These are phyloP conservation scores for Chascanopsetta lugubris DNA, from an alignment of 2,113 vertebrate genomes.

Conservation along the genomic window DNA sequence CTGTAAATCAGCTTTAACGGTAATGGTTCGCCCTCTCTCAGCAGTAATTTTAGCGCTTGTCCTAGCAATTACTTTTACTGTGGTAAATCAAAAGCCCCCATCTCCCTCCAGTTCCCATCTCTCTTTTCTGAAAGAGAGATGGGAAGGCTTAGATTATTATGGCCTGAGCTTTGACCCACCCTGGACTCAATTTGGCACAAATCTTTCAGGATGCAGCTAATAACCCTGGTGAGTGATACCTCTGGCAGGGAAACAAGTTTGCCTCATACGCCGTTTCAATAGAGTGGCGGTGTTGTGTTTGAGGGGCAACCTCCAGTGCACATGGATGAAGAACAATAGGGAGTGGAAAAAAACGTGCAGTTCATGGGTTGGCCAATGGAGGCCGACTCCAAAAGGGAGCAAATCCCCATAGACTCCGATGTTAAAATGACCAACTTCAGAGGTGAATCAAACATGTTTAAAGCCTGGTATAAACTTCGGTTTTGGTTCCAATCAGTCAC, in stretches of 20 bases:
- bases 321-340: too few species aligned
- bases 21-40: constrained; percentile 30
- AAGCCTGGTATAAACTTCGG: too few species aligned
- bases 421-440: too few species aligned
- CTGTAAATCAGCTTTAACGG: constrained; percentile 51
- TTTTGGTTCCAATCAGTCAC: too few species aligned
- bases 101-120: constrained; percentile 12
- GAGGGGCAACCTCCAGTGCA: too few species aligned
- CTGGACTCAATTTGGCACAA: constrained; percentile 35
- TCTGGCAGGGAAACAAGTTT: constrained; percentile 34
- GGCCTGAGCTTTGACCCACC: constrained; percentile 27
- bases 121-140: constrained; percentile 51
- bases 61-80: constrained; percentile 33
- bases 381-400: too few species aligned
- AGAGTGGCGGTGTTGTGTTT: neutral
- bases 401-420: too few species aligned
- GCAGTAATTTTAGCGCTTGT: constrained; percentile 39
- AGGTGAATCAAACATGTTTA: too few species aligned
- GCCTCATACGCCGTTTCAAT: constrained; percentile 32
- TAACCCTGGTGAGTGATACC: constrained; percentile 27
- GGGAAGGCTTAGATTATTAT: constrained; percentile 13
- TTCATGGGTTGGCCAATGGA: too few species aligned
- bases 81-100: constrained; percentile 43
- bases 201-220: constrained; percentile 37
- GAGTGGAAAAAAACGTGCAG: too few species aligned